Evolutionary conservation across 2,797 vertebrate genomes (phyloP), one percentile per base, ranked within the genome.

Genomic region (Natrix natrix): DNA sequence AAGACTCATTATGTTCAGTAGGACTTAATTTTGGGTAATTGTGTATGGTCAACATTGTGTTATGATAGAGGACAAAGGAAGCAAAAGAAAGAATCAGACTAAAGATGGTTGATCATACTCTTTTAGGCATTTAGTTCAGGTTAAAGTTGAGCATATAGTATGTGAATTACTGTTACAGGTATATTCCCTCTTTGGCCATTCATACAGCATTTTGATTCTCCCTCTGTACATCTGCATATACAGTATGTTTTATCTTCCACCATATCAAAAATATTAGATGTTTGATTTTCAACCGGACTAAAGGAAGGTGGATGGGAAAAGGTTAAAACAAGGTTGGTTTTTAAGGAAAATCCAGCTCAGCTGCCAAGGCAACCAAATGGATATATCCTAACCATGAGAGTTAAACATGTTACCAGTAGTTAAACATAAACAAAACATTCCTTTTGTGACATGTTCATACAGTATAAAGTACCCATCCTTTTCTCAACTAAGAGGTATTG

Each of bases 1-100:
- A 83, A 83, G 74, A 83, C 20, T 48, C 37, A 83, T 48, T 78
- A 90, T 92, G 83, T 92, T 90, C 83, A 86, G 32, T 74, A 89
- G 56, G 57, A 57, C 22, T 89, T 91, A 83, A 83, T 48, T 48
- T 11, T 83, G 37, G 20, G 17, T 43, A 48, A 48, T 83, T 83
- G 1, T 83, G 20, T 48, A 5, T 12, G 20, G 74, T 83, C 20
- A 48, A 11, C 8, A 48, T 48, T 12, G 20, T 48, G 22, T 48
- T 43, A 20, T 83, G 20, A 83, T 24, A 24, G 10, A 83, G 74
- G 20, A 83, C 20, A 83, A 48, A 83, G 37, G 74, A 12, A 83
- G 8, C 22, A 24, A 24, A 83, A 2, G 20, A 48, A 83, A 83
- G 74, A 83, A 48, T 48, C 74, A 24, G 74, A 83, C 74, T 83